phyloP scores from a whole-genome alignment of 2,888 invertebrate species.

The Cerceris rybyensis region DNA sequence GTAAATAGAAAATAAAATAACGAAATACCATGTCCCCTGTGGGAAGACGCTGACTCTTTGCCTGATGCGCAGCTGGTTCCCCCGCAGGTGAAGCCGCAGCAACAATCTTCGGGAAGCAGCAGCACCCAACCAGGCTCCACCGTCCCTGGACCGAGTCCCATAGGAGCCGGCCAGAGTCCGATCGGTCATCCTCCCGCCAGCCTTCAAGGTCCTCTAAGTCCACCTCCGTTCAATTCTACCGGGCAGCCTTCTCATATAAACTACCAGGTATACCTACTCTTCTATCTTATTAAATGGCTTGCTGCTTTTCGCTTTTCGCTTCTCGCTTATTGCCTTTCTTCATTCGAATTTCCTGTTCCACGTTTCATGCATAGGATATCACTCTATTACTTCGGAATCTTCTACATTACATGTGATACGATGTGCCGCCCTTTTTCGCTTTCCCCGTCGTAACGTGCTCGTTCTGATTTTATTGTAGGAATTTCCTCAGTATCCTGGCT shows the following conservation, averaged over 20 bases:
- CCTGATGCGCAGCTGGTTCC: slow-evolving; percentile 83
- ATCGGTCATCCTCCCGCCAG: slow-evolving; percentile 86
- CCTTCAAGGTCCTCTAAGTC: slow-evolving; percentile 83
- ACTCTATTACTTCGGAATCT: background rate
- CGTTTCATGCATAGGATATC: background rate
- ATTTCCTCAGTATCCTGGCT: slow-evolving; percentile 79
- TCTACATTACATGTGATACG: too few relatives aligned
- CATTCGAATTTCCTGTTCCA: background rate
- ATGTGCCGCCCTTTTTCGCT: too few relatives aligned
- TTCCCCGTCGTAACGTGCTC: background rate
- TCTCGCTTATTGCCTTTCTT: slow-evolving; percentile 39
- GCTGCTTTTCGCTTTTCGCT: slow-evolving; percentile 13
- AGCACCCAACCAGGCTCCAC: slow-evolving; percentile 81
- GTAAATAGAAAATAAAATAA: slow-evolving; percentile 69
- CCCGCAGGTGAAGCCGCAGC: slow-evolving; percentile 91
- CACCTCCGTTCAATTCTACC: slow-evolving; percentile 83
- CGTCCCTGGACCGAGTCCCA: slow-evolving; percentile 80
- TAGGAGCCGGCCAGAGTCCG: slow-evolving; percentile 80
- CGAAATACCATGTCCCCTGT: slow-evolving; percentile 78
- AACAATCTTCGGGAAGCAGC: slow-evolving; percentile 84
- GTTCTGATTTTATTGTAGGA: slow-evolving; percentile 72
- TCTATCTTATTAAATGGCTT: background rate
- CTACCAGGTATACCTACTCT: slow-evolving; percentile 84
- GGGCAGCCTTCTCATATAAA: slow-evolving; percentile 84
- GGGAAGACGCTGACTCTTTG: slow-evolving; percentile 82